Conservation (phyloP, 1,140 invertebrate genomes). For the Metopolophium dirhodum region DNA sequence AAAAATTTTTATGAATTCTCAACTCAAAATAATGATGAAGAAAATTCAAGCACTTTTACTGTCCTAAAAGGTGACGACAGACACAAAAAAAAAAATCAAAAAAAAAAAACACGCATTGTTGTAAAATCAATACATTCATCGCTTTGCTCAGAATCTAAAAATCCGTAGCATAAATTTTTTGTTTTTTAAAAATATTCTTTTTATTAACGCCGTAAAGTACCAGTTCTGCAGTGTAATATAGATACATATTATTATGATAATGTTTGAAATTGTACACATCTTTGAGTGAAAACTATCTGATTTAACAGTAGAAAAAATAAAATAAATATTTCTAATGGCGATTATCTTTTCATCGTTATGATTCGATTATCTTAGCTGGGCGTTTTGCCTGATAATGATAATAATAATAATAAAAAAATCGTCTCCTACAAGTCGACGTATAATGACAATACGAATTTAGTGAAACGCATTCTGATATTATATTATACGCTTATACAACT, state of each 20-base stretch:
- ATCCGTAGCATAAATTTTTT: neutral
- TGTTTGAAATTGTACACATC: neutral
- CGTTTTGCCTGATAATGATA: neutral
- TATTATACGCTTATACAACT: neutral
- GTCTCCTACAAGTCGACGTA: neutral
- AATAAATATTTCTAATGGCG: neutral
- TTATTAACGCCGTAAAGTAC: neutral
- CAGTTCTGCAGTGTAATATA: neutral
- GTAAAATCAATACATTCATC: too few species aligned
- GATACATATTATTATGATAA: neutral
- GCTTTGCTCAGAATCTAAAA: too few species aligned
- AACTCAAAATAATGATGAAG: too few species aligned
- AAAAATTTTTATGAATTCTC: too few species aligned
- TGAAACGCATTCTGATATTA: neutral
- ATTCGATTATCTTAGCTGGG: neutral
- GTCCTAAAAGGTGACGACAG: too few species aligned
- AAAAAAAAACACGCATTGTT: too few species aligned
- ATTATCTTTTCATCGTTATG: constrained; percentile 12
- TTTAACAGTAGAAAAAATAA: neutral
- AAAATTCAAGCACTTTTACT: too few species aligned
- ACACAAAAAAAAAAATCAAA: too few species aligned
- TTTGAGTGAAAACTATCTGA: neutral
- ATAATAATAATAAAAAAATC: neutral
- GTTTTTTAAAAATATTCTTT: neutral
- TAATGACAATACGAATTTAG: neutral